Conservation (phyloP, 2,113 vertebrate species). For the Archocentrus centrarchus region DNA sequence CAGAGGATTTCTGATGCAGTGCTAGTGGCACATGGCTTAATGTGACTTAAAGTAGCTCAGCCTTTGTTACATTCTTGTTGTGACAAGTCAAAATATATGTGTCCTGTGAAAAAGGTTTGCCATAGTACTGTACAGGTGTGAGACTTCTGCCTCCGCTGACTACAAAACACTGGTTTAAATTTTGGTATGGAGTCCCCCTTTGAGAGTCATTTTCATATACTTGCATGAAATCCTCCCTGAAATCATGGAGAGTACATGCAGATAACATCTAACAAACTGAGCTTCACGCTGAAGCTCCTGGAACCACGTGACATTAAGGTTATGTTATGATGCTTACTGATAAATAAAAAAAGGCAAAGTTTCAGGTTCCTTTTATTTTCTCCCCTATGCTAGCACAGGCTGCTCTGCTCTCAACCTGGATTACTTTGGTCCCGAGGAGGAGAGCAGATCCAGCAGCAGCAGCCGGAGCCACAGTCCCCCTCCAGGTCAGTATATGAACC, state of each 20-base stretch:
- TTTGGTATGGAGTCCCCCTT: background rate
- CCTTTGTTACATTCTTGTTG: background rate
- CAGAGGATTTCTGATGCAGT: background rate
- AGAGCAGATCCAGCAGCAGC: conserved; percentile 86
- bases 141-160: background rate
- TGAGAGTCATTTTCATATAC: background rate
- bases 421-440: conserved; percentile 95
- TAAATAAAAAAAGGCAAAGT: conserved; percentile 5
- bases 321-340: background rate
- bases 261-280: background rate
- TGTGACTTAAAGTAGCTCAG: background rate
- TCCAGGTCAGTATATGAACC: conserved; percentile 88
- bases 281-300: background rate
- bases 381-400: conserved; percentile 86
- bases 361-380: conserved; percentile 70
- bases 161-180: background rate
- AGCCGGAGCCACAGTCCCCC: conserved; percentile 84
- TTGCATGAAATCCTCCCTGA: background rate
- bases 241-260: background rate
- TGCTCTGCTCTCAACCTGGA: conserved; percentile 92
- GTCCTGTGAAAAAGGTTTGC: background rate
- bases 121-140: no score
- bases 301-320: background rate
- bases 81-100: background rate
- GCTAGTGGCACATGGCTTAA: rapidly evolving